Evolutionary conservation across 2,888 invertebrate species (phyloP).

Genomic region (Melieria omissa): DNA sequence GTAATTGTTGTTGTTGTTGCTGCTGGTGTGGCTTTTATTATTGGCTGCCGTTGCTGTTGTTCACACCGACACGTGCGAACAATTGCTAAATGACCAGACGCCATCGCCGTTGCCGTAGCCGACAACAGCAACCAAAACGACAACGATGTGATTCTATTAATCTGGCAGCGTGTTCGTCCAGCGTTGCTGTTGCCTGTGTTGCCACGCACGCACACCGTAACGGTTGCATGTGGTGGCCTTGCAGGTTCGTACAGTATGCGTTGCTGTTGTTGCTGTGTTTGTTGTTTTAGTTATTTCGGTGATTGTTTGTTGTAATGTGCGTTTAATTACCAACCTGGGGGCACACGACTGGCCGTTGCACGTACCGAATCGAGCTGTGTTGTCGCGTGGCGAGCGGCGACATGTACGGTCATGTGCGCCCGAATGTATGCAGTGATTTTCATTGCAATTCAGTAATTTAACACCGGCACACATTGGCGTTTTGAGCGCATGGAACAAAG

Average conservation of each 20-base stretch:
- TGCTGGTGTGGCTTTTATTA: conserved; percentile 5
- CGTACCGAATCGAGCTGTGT: too few relatives aligned
- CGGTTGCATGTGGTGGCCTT: too few relatives aligned
- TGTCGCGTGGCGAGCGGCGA: neutral
- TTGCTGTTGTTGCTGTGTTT: conserved; percentile 15
- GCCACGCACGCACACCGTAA: neutral
- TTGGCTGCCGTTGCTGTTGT: conserved; percentile 9
- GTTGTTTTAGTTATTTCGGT: conserved; percentile 7
- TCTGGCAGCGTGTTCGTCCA: conserved; percentile 21
- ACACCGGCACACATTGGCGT: conserved; percentile 26
- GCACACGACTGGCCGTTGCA: conserved; percentile 4
- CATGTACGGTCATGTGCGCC: neutral
- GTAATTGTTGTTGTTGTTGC: conserved; percentile 8
- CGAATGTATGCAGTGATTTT: conserved; percentile 28
- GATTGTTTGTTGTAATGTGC: conserved; percentile 22
- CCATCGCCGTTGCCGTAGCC: neutral
- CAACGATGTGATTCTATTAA: conserved; percentile 35
- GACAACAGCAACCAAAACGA: too few relatives aligned
- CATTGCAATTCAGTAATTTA: conserved; percentile 36
- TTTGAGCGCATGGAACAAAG: conserved; percentile 9
- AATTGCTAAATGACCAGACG: conserved; percentile 39
- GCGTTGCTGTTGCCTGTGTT: neutral
- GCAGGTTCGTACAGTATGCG: neutral
- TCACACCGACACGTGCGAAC: conserved; percentile 37
- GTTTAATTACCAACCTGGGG: conserved; percentile 33